Evolutionary conservation across 2,888 invertebrate species (phyloP).

Genomic region (Villa cingulata): DNA sequence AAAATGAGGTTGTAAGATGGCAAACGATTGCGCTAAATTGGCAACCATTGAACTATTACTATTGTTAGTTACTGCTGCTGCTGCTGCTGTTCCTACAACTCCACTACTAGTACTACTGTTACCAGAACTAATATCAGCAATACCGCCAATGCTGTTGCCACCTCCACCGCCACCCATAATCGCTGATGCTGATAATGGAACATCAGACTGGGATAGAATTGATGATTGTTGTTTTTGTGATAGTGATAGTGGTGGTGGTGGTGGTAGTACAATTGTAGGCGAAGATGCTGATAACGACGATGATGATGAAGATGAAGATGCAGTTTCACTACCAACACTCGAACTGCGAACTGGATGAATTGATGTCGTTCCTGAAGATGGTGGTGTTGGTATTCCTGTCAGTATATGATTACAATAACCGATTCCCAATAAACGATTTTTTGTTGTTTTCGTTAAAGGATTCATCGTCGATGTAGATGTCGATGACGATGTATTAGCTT

Average conservation of each 20-base stretch:
- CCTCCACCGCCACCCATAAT: constrained; percentile 19
- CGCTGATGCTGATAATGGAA: constrained; percentile 28
- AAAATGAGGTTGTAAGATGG: constrained; percentile 43
- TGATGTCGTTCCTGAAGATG: constrained; percentile 16
- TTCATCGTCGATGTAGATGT: background rate
- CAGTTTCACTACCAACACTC: constrained; percentile 31
- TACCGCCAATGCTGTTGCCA: constrained; percentile 13
- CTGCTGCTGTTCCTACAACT: constrained; percentile 26
- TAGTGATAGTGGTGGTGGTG: constrained; percentile 1
- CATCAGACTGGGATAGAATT: constrained; percentile 14
- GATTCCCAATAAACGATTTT: constrained; percentile 3
- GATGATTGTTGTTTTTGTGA: too few relatives aligned
- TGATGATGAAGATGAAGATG: constrained; percentile 23
- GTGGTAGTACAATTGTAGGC: constrained; percentile 11
- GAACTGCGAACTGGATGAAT: constrained; percentile 21
- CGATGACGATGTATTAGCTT: background rate
- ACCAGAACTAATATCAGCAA: background rate
- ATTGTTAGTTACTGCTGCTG: constrained; percentile 9
- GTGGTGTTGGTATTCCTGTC: background rate
- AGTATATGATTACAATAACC: constrained; percentile 1
- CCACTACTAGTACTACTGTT: constrained; percentile 20
- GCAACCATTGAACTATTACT: constrained; percentile 20
- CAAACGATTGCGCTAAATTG: constrained; percentile 36
- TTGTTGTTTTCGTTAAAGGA: constrained; percentile 6
- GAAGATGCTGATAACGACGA: constrained; percentile 23